Base-by-base conservation (phyloP, 2,888 invertebrate species). In the Himalopsyche tibetana region DNA sequence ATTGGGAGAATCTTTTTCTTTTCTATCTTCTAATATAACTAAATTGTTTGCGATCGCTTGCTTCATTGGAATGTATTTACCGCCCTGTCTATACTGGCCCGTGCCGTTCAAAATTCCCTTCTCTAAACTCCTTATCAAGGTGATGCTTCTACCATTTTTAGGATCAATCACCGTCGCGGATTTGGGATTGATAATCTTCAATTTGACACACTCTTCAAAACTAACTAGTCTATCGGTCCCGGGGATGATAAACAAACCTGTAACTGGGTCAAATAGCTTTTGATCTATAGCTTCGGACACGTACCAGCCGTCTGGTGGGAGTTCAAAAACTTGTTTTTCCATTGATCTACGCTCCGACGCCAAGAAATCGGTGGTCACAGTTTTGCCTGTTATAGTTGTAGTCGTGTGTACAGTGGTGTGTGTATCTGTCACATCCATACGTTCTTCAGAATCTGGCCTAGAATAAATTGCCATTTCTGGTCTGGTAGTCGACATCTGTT, bases 141-240 rank as follows among this genome's bases (percentile, higher is more conserved):
- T 93, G 28, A 96, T 91, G 90, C 95, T 94, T 90, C 96, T 95
- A 83, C 95, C 95, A 86, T 95, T 95, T 89, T 94, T 94, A 2
- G 96, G 96, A 91, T 98, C 97, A 45, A 97, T 91, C 0, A 98
- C 97, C 84, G 95, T 92, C 17, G 97, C 97, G 0, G 98, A 98
- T 88, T 95, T 93, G 19, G 96, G 95, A 91, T 98, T 96, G 80
- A 99, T 96, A 40, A 99, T 95, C 90, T 96, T 95, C 87, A 97
- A 93, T 89, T 96, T 95, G 79, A 99, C 93, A 89, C 98, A 97
- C 91, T 98, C 98, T 91, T 97, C 96, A 89, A 99, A 96, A 87
- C 96, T 96, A 80, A 98, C 95, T 84, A 96, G 92, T 89, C 97
- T 94, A 90, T 98, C 98, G 8, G 98, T 97, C 17, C 96, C 96